Evolutionary conservation across 2,888 invertebrate species (phyloP).

Genomic region (Pseudococcus jackbeardsleyi): DNA sequence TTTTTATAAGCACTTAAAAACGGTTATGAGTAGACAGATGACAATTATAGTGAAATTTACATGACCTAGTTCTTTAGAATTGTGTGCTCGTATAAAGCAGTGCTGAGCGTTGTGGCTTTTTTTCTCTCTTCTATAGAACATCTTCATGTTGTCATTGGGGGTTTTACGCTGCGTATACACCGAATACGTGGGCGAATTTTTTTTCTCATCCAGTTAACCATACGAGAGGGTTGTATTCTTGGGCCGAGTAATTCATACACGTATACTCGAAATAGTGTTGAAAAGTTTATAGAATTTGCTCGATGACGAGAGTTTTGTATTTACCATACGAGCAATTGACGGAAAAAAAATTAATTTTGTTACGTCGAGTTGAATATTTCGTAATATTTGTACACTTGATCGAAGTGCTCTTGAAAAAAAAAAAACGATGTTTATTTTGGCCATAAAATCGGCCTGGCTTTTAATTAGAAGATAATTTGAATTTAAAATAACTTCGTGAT

Average conservation of each 20-base stretch:
- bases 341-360: neutral
- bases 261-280: neutral
- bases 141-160: constrained; percentile 30
- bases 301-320: neutral
- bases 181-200: constrained; percentile 9
- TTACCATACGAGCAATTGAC: neutral
- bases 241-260: neutral
- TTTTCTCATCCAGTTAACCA: neutral
- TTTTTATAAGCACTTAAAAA: constrained; percentile 27
- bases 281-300: neutral
- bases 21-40: constrained; percentile 48
- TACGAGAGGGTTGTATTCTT: neutral
- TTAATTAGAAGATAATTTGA: neutral
- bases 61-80: constrained; percentile 55
- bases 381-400: neutral
- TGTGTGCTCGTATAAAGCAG: constrained; percentile 46
- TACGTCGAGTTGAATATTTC: neutral
- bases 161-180: neutral
- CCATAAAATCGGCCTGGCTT: neutral
- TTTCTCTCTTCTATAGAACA: constrained; percentile 13
- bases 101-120: constrained; percentile 46
- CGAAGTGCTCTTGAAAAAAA: neutral
- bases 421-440: neutral
- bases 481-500: constrained; percentile 1
- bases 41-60: constrained; percentile 55